A percentile compares a stretch with the other conserved stretches of the same genome.
phyloP scores from a whole-genome alignment of 1,140 invertebrate species.

The Eumeta japonica region DNA sequence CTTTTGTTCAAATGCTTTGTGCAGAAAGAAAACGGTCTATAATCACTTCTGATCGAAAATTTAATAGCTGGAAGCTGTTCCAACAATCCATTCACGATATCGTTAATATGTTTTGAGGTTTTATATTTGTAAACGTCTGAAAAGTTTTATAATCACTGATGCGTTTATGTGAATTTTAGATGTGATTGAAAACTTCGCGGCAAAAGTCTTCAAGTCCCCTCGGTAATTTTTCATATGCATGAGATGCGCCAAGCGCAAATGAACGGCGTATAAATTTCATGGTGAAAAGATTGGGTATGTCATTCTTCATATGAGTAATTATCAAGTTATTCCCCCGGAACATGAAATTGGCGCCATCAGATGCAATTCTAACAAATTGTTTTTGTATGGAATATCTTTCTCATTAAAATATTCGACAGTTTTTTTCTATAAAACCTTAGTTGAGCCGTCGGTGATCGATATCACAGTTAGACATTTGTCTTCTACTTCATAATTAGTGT shows the following conservation, averaged over 20 bases:
- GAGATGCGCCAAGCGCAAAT: conserved; percentile 28
- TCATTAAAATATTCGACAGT: conserved; percentile 26
- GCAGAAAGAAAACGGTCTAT: conserved; percentile 15
- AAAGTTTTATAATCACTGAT: conserved; percentile 18
- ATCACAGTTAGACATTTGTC: no score
- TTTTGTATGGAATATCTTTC: conserved; percentile 30
- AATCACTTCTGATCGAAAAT: conserved; percentile 18
- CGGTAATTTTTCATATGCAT: conserved; percentile 29
- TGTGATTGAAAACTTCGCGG: conserved; percentile 22
- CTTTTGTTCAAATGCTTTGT: conserved; percentile 15
- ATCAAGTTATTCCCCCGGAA: conserved; percentile 32
- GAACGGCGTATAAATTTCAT: conserved; percentile 39
- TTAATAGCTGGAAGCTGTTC: conserved; percentile 30
- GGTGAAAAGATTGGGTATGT: conserved; percentile 23
- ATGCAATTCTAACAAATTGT: conserved; percentile 34
- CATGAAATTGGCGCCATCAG: conserved; percentile 35
- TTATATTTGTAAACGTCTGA: conserved; percentile 24
- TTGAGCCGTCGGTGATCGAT: no score
- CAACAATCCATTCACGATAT: conserved; percentile 31
- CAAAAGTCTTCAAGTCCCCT: conserved; percentile 17
- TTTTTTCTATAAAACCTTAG: no score
- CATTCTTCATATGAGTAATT: conserved; percentile 16
- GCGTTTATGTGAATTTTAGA: conserved; percentile 23
- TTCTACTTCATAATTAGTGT: no score
- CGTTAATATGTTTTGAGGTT: conserved; percentile 26